Evolutionary conservation across 2,113 vertebrate species (phyloP).

Genomic region (Coptodon rendalli): DNA sequence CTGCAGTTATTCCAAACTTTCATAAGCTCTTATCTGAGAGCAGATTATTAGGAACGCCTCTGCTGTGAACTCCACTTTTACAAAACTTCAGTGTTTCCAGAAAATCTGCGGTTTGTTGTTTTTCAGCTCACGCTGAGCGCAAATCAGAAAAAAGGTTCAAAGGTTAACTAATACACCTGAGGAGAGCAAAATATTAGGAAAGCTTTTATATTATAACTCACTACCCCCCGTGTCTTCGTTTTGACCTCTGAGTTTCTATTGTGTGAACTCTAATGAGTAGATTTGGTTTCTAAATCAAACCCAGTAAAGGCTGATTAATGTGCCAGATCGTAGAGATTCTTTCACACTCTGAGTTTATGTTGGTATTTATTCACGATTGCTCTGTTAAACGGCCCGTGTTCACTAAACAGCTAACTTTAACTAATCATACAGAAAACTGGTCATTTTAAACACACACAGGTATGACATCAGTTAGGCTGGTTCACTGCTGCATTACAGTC

Average conservation of each 20-base stretch:
- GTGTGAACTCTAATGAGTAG: background rate
- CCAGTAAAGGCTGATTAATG: background rate
- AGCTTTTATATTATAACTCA: background rate
- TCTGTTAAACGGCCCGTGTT: background rate
- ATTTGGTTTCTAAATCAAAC: background rate
- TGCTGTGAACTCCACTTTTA: background rate
- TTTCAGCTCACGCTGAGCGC: background rate
- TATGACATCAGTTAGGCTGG: background rate
- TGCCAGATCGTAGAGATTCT: background rate
- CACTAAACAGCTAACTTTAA: background rate
- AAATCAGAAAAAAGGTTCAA: background rate
- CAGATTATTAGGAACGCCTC: background rate
- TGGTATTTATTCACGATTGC: background rate
- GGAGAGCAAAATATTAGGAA: background rate
- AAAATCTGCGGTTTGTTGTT: background rate
- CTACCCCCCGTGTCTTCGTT: background rate
- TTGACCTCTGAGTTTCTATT: background rate
- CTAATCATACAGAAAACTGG: background rate
- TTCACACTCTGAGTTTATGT: accelerated
- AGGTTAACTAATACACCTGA: background rate
- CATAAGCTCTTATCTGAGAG: background rate
- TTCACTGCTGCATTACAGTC: background rate
- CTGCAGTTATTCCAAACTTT: accelerated
- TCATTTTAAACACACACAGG: background rate
- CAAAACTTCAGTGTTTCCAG: background rate